phyloP scores from a whole-genome alignment of 2,888 invertebrate species.

The Teinopalpus imperialis region DNA sequence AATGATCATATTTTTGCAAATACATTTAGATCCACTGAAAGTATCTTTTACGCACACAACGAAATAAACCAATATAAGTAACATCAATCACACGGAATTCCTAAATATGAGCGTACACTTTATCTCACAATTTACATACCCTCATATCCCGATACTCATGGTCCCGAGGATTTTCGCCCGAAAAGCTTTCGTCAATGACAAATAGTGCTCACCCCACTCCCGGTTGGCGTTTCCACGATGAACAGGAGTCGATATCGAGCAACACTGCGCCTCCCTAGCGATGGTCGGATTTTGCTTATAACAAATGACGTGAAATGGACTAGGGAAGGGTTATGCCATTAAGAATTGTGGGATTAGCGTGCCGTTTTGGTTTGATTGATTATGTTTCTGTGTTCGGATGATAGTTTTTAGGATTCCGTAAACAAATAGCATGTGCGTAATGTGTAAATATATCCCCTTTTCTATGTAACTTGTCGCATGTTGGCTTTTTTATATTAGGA shows the following conservation, averaged over 20 bases:
- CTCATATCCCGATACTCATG: constrained; percentile 49
- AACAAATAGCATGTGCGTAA: neutral
- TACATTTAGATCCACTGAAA: neutral
- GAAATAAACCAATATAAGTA: neutral
- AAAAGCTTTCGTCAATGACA: constrained; percentile 76
- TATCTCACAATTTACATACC: constrained; percentile 28
- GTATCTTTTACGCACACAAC: neutral
- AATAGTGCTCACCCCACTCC: constrained; percentile 68
- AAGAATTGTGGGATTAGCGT: constrained; percentile 47
- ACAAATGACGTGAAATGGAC: constrained; percentile 77
- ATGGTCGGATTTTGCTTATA: constrained; percentile 61
- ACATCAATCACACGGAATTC: constrained; percentile 19
- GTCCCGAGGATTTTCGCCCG: constrained; percentile 41
- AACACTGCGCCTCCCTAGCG: constrained; percentile 43
- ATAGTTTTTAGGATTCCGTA: constrained; percentile 25
- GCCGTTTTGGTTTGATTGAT: constrained; percentile 55
- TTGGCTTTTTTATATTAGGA: no score
- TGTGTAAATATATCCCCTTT: no score
- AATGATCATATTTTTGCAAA: neutral
- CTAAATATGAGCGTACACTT: constrained; percentile 23
- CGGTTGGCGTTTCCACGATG: constrained; percentile 77
- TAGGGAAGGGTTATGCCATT: constrained; percentile 63
- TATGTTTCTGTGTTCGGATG: constrained; percentile 34
- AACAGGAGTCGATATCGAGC: constrained; percentile 71
- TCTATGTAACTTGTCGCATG: no score